Evolutionary conservation across 2,888 invertebrate genomes (phyloP).

Genomic region (Leptinotarsa juncta): DNA sequence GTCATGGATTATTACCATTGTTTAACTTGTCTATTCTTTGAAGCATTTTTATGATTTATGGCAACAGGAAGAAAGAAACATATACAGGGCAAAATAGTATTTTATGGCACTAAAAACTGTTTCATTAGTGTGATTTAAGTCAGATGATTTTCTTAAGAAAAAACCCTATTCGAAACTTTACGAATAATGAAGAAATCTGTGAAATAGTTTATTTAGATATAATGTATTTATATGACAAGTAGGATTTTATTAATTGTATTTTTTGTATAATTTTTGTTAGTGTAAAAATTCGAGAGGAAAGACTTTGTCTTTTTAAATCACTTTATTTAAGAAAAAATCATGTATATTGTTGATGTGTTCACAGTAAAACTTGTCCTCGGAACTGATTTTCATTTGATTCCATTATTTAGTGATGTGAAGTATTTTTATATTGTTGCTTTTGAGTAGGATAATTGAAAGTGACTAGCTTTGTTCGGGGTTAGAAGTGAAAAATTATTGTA

Average conservation of each 20-base stretch:
- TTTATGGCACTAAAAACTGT: conserved; percentile 49
- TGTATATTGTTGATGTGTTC: conserved; percentile 53
- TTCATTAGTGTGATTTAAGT: conserved; percentile 41
- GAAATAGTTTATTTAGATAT: conserved; percentile 56
- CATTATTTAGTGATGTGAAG: background rate
- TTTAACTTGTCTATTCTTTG: conserved; percentile 19
- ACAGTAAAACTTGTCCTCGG: conserved; percentile 37
- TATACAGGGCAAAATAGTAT: conserved; percentile 60
- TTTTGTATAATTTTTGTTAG: conserved; percentile 48
- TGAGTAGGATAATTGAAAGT: no score
- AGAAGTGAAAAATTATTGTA: no score
- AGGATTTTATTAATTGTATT: conserved; percentile 44
- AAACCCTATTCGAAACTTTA: conserved; percentile 35
- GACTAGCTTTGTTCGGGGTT: no score
- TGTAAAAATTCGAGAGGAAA: conserved; percentile 45
- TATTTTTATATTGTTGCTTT: background rate
- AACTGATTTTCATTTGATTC: conserved; percentile 8
- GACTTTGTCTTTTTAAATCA: conserved; percentile 44
- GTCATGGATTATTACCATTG: conserved; percentile 28
- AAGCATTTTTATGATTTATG: conserved; percentile 35
- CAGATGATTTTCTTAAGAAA: conserved; percentile 1
- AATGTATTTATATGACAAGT: conserved; percentile 48
- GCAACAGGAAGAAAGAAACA: conserved; percentile 40
- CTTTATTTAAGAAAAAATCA: conserved; percentile 43
- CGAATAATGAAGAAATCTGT: conserved; percentile 50